Evolutionary conservation across 2,113 vertebrate genomes (phyloP).

Genomic region (Psilopogon haemacephalus): DNA sequence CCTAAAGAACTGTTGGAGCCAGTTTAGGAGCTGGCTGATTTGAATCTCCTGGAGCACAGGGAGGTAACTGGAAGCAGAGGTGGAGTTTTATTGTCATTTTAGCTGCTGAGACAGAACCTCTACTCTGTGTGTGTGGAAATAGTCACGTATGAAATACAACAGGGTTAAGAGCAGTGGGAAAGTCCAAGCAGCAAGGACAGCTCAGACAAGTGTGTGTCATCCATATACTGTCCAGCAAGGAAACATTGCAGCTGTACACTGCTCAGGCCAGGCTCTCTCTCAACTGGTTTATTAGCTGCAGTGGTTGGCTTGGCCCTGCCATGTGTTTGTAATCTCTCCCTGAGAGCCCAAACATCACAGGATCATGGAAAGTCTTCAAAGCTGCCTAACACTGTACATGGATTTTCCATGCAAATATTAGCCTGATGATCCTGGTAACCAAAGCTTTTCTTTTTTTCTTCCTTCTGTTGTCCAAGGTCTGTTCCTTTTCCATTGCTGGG

Average conservation of each 20-base stretch:
- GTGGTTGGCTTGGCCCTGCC: neutral
- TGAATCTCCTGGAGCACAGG: neutral
- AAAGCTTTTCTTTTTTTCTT: neutral
- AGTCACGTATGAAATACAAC: neutral
- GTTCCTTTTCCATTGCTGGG: neutral
- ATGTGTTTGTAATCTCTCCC: neutral
- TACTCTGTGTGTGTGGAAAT: neutral
- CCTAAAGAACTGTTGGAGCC: neutral
- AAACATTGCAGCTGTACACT: neutral
- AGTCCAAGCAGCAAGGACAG: neutral
- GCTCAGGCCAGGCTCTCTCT: neutral
- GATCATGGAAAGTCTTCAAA: neutral
- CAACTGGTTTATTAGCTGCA: neutral
- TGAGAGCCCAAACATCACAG: neutral
- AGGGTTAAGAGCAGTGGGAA: neutral
- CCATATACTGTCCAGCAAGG: neutral
- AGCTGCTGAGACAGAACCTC: neutral
- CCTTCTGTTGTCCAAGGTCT: neutral
- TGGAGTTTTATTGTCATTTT: neutral
- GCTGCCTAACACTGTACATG: neutral
- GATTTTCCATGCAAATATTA: slow-evolving; percentile 7
- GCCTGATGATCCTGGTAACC: neutral
- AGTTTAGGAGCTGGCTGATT: neutral
- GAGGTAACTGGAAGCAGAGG: neutral
- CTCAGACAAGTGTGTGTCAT: neutral